Base-by-base conservation (phyloP, 1,140 invertebrate genomes). In the Popillia japonica region DNA sequence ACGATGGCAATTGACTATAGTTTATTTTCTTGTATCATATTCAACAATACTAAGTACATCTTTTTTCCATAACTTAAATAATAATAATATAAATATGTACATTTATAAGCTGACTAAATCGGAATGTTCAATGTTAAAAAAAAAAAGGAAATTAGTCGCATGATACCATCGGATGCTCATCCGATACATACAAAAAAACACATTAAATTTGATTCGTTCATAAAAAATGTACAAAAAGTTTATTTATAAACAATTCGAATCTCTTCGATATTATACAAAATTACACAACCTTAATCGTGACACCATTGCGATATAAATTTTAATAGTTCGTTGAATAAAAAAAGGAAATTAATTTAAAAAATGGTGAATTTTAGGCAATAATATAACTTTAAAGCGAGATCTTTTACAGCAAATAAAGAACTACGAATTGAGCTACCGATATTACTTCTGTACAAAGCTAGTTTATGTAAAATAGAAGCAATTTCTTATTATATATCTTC, bases 1-100 rank as follows among this genome's bases (percentile, higher is more conserved):
- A 68, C 3, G 27, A 23, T 23, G 61, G 1, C 22, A 68, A 68
- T 68, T 68, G 61, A 68, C 61, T 68, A 68, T 68, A 68, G 20
- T 68, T 68, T 55, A 55, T 68, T 68, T 27, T 68, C 27, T 68
- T 68, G 20, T 14, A 68, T 68, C 11, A 27, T 68, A 68, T 27
- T 68, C 61, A 68, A 68, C 61, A 68, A 68, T 68, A 68, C 61
- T 68, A 68, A 68, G 61, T 68, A 68, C 61, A 68, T 68, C 61
- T 68, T 34, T 68, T 68, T 22, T 68, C 61, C 61, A 68, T 68
- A 68, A 68, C 61, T 68, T 68, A 68, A 27, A 68, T 68, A 68
- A 68, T 68, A 68, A 68, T 68, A 68, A 68, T 68, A 68, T 10
- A 10, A 68, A 68, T 68, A 68, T 68, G 22, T 68, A 68, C 61